Evolutionary conservation across 1,140 invertebrate genomes (phyloP).

Genomic region (Drosophila bipectinata): DNA sequence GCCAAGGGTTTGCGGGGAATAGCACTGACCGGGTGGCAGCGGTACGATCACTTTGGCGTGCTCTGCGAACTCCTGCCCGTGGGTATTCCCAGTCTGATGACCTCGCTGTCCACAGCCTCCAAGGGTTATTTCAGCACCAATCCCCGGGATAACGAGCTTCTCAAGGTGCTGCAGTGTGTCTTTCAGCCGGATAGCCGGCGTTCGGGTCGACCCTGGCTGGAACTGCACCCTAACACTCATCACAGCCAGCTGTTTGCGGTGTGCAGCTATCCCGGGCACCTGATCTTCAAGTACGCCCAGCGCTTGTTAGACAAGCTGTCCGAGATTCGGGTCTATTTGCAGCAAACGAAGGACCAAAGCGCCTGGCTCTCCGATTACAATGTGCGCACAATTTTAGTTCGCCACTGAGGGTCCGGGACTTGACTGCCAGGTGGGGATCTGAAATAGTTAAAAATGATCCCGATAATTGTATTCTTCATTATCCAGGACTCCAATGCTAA

Average conservation of each 20-base stretch:
- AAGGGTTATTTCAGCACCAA: conserved; percentile 87
- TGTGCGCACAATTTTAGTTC: conserved; percentile 90
- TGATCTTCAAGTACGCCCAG: conserved; percentile 86
- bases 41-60: conserved; percentile 95
- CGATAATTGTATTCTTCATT: neutral
- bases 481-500: conserved; percentile 85
- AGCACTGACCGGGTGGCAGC: conserved; percentile 91
- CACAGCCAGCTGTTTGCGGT: conserved; percentile 71
- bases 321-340: conserved; percentile 84
- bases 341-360: conserved; percentile 79
- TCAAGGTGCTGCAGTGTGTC: conserved; percentile 86
- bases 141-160: conserved; percentile 85
- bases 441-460: neutral
- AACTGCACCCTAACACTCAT: conserved; percentile 73
- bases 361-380: conserved; percentile 93
- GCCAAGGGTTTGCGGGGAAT: conserved; percentile 87
- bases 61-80: conserved; percentile 96
- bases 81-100: conserved; percentile 90
- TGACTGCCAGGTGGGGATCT: conserved; percentile 85
- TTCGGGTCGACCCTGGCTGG: conserved; percentile 77
- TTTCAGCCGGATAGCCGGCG: conserved; percentile 79
- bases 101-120: conserved; percentile 86
- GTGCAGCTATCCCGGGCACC: conserved; percentile 85
- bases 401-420: conserved; percentile 89
- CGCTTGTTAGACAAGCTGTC: conserved; percentile 85